Evolutionary conservation across 2,888 invertebrate genomes (phyloP).

Genomic region (Microplitis deprimator): DNA sequence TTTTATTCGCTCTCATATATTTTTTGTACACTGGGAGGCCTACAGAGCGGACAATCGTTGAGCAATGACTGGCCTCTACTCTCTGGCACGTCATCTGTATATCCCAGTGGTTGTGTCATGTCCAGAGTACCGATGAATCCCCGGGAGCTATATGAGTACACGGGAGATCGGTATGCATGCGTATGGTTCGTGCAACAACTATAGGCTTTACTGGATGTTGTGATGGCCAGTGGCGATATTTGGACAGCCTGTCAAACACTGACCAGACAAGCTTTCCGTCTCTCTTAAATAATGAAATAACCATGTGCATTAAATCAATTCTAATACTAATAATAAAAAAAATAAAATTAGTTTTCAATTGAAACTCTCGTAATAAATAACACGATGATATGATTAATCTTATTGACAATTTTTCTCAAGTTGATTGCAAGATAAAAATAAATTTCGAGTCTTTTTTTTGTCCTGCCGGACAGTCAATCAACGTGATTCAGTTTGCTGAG

Average conservation of each 20-base stretch:
- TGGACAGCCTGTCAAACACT: slow-evolving; percentile 63
- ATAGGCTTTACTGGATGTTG: slow-evolving; percentile 1
- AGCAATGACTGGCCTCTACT: slow-evolving; percentile 41
- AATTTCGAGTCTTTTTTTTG: slow-evolving; percentile 22
- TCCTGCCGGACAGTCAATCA: slow-evolving; percentile 64
- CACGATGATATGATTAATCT: background rate
- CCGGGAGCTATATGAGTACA: slow-evolving; percentile 28
- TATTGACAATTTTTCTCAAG: background rate
- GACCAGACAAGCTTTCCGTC: slow-evolving; percentile 21
- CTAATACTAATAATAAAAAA: background rate
- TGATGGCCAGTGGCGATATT: slow-evolving; percentile 61
- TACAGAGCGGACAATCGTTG: slow-evolving; percentile 42
- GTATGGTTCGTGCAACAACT: slow-evolving; percentile 33
- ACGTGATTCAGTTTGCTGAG: slow-evolving; percentile 67
- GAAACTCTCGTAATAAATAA: background rate
- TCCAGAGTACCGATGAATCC: slow-evolving; percentile 41
- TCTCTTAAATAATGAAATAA: slow-evolving; percentile 29
- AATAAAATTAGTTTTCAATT: background rate
- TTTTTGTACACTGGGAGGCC: slow-evolving; percentile 28
- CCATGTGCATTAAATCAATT: slow-evolving; percentile 27
- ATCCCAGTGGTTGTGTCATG: slow-evolving; percentile 12
- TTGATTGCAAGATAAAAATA: slow-evolving; percentile 7
- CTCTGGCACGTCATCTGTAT: background rate
- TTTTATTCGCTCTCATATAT: slow-evolving; percentile 20
- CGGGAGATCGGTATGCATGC: slow-evolving; percentile 46